Percentiles rank a stretch among this genome's conserved stretches.
phyloP scores from a whole-genome alignment of 2,113 vertebrate genomes.

The Scalopus aquaticus region DNA sequence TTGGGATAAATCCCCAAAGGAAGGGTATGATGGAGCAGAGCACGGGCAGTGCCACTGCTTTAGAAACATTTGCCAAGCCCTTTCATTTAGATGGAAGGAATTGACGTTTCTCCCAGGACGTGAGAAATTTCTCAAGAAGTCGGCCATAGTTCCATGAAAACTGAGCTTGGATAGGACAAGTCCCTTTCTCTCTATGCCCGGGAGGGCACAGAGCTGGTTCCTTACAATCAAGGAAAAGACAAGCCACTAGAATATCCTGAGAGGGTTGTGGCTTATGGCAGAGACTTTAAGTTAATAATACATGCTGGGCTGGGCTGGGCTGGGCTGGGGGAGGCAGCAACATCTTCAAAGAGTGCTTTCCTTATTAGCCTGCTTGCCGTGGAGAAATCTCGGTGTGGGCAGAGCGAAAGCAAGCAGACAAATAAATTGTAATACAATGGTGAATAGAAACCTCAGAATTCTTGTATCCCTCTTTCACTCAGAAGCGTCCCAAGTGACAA shows the following conservation, averaged over 20 bases:
- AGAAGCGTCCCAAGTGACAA: not conserved
- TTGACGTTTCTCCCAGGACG: not conserved
- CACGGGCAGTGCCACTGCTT: not conserved
- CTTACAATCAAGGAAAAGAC: not conserved
- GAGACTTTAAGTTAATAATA: slow-evolving; percentile 40
- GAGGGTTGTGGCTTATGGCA: not conserved
- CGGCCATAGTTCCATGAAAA: not conserved
- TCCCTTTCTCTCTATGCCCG: not conserved
- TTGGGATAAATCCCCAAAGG: not conserved
- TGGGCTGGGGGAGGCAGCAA: not conserved
- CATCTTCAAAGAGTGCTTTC: not conserved
- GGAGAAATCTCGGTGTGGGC: not conserved
- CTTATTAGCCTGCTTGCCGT: not conserved
- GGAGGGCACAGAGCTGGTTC: not conserved
- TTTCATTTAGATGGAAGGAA: not conserved
- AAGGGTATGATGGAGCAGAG: not conserved
- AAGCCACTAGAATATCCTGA: not conserved
- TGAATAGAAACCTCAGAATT: not conserved
- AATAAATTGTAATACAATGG: slow-evolving; percentile 20
- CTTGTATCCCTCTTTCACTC: not conserved
- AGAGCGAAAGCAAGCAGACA: not conserved
- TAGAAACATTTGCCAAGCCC: not conserved
- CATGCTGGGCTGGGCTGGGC: not conserved
- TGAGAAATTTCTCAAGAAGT: not conserved
- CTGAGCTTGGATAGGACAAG: not conserved